Conservation (phyloP, 2,797 vertebrate species). For the Cossypha heuglini region DNA sequence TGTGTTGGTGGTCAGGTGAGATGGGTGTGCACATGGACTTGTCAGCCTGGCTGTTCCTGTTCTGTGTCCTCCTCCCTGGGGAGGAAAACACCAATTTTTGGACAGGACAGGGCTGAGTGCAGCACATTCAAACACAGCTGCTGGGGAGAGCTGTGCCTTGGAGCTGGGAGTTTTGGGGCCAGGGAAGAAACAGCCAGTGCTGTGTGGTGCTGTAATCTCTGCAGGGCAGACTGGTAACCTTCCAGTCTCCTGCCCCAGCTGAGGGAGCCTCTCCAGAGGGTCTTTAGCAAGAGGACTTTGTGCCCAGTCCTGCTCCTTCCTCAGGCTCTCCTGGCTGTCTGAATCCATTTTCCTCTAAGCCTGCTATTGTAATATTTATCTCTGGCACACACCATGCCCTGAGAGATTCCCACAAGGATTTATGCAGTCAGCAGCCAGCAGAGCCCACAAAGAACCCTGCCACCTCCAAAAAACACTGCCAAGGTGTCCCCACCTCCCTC, state of each 20-base stretch:
- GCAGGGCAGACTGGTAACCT: background rate
- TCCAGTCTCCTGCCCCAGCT: background rate
- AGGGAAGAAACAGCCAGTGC: background rate
- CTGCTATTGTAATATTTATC: constrained; percentile 19
- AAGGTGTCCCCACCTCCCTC: background rate
- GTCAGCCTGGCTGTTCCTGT: fast-evolving
- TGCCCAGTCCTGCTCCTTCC: background rate
- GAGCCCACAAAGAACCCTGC: background rate
- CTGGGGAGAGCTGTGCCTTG: background rate
- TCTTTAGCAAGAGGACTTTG: background rate
- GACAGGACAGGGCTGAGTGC: background rate
- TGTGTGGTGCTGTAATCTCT: background rate
- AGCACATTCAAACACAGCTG: background rate
- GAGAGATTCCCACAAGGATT: background rate
- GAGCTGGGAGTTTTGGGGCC: background rate
- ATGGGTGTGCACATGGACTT: fast-evolving
- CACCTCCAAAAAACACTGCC: background rate
- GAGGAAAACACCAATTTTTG: fast-evolving
- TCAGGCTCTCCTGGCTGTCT: background rate
- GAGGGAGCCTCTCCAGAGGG: background rate
- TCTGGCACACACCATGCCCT: constrained; percentile 2
- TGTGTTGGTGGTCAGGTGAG: background rate
- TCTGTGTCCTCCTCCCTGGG: background rate
- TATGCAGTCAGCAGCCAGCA: background rate
- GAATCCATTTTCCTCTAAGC: background rate